Base-by-base conservation (phyloP, 2,888 invertebrate genomes). In the Lepidochrysops patricia region DNA sequence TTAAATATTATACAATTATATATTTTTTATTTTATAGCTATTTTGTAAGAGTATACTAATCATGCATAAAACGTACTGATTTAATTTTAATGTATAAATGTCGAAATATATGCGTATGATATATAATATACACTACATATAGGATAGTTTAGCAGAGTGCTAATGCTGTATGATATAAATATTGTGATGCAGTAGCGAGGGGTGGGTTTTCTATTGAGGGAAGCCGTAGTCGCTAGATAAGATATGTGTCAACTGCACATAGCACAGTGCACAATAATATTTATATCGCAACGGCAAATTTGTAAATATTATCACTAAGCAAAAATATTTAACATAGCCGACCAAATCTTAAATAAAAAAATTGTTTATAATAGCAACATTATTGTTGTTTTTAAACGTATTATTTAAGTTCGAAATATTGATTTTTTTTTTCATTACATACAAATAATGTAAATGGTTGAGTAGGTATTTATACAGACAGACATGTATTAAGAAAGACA, bases 251-350 rank as follows among this genome's bases (percentile, higher is more conserved):
- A 2, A 6, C 19, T 19, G 9, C 19, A 9, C 9, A 29, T 6
- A 15, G 6, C 3, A 4, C 7, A 34, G 0, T 6, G 26, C 32
- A 50, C 50, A 52, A 52, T 52, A 52, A 15, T 13, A 27, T 52
- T 50, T 27, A 27, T 26, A 52, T 52, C 52, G 5, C 23, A 6
- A 27, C 26, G 2, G 27, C 13, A 4, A 49, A 54, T 19, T 12
- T 54, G 54, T 54, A 32, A 54, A 54, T 54, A 54, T 23, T 43
- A 54, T 32, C 12, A 12, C 7, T 54, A 54, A 54, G 54, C 23
- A 54, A 54, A 37, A 29, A 54, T 54, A 54, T 29, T 29, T 27
- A 54, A 19, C 32, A 54, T 54, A 54, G 54, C 54, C 54, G 54
- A 54, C 54, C 54, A 54, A 54, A 54, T 32, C 19, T 54, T 32